A percentile compares a stretch with the other conserved stretches of the same genome.
These are phyloP conservation scores for Cotesia typhae DNA, from an alignment of 1,140 invertebrate species.

Conservation along the genomic window DNA sequence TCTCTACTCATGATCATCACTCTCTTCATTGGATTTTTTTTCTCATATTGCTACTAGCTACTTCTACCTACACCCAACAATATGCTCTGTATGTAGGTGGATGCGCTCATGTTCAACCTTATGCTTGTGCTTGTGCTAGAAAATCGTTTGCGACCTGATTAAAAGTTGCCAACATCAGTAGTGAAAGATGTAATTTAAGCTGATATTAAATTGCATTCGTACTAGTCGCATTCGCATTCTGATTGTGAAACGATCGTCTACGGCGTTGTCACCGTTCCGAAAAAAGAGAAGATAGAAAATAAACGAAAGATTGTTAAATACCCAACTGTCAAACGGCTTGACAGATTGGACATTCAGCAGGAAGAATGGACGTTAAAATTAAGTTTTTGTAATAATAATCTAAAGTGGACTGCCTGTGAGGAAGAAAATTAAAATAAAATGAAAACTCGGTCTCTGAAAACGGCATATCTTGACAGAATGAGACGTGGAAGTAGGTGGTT, in stretches of 20 bases:
- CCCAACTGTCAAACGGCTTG: constrained; percentile 1
- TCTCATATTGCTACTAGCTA: constrained; percentile 2
- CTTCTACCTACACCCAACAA: too few relatives aligned
- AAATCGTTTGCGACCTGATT: constrained; percentile 11
- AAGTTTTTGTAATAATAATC: constrained; percentile 14
- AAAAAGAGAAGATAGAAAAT: neutral
- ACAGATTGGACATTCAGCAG: constrained; percentile 24
- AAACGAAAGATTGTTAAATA: neutral
- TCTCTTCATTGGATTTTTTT: constrained; percentile 5
- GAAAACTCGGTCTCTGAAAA: constrained; percentile 24
- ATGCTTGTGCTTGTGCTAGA: too few relatives aligned
- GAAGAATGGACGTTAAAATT: constrained; percentile 21
- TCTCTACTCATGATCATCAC: neutral
- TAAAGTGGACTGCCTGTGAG: constrained; percentile 19
- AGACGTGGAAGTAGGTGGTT: neutral
- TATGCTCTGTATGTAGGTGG: too few relatives aligned
- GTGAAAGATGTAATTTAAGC: constrained; percentile 15
- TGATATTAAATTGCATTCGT: constrained; percentile 14
- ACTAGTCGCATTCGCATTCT: constrained; percentile 9
- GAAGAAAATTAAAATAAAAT: constrained; percentile 41
- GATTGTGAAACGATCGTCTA: too few relatives aligned
- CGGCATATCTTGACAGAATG: neutral
- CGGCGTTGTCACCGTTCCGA: neutral
- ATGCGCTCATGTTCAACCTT: too few relatives aligned
- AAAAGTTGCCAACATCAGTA: constrained; percentile 15